phyloP scores from a whole-genome alignment of 2,888 invertebrate genomes.

The Rotaria macrura region DNA sequence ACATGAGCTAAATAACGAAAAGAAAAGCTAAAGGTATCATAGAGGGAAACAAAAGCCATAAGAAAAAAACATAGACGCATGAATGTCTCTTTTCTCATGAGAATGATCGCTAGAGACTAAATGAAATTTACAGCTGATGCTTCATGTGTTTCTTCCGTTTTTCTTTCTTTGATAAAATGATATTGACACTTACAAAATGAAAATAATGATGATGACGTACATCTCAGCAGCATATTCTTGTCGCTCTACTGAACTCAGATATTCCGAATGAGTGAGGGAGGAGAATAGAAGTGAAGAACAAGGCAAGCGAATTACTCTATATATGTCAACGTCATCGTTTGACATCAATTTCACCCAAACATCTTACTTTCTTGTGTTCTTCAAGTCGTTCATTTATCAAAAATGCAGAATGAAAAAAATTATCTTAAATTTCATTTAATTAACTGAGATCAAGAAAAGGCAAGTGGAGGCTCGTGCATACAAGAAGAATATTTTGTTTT shows the following conservation, averaged over 20 bases:
- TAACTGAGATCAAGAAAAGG: neutral
- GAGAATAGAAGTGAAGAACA: neutral
- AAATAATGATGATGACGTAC: neutral
- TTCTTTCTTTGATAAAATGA: neutral
- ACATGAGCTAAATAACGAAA: neutral
- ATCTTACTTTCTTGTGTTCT: neutral
- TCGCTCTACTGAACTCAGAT: neutral
- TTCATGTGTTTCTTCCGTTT: neutral
- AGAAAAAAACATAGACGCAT: no score
- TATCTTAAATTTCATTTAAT: neutral
- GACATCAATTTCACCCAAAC: neutral
- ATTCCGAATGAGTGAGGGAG: neutral
- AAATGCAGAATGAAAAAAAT: neutral
- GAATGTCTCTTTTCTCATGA: neutral
- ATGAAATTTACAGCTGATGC: conserved; percentile 1
- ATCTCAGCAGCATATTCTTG: neutral
- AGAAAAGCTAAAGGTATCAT: neutral
- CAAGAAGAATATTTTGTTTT: neutral
- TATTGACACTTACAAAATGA: neutral
- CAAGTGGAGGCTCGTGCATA: neutral
- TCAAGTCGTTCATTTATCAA: neutral
- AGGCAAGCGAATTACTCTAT: neutral
- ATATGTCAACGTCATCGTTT: neutral
- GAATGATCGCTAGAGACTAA: neutral
- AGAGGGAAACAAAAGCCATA: neutral